These are phyloP conservation scores for Strigamia maritima DNA, from an alignment of 2,888 invertebrate species.

Conservation along the genomic window DNA sequence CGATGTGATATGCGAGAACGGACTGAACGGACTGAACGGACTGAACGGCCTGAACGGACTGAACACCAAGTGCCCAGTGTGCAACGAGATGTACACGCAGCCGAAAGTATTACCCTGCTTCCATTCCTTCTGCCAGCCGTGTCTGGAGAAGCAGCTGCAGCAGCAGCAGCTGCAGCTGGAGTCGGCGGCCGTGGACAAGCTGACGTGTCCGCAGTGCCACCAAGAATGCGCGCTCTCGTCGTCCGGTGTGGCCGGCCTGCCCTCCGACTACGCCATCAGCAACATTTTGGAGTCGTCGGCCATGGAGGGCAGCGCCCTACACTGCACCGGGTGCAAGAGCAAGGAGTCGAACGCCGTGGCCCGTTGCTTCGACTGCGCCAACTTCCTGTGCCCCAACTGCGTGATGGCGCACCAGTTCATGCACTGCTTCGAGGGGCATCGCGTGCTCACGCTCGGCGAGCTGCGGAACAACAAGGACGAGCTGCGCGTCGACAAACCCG, in stretches of 20 bases:
- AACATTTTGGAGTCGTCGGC: conserved; percentile 54
- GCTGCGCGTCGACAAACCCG: conserved; percentile 56
- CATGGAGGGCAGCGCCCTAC: conserved; percentile 48
- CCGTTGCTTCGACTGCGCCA: conserved; percentile 93
- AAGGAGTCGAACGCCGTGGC: conserved; percentile 92
- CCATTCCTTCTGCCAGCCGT: conserved; percentile 79
- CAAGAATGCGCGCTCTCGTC: conserved; percentile 55
- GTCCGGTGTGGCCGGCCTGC: conserved; percentile 64
- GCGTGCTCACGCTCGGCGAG: conserved; percentile 65
- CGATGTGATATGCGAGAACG: conserved; percentile 38
- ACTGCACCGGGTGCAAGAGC: conserved; percentile 93
- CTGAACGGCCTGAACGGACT: conserved; percentile 42
- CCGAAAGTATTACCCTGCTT: conserved; percentile 75
- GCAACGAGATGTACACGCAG: conserved; percentile 70
- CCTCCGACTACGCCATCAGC: conserved; percentile 63
- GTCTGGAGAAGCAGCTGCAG: conserved; percentile 69
- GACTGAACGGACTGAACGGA: no score
- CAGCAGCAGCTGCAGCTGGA: no score
- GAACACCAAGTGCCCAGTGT: conserved; percentile 62
- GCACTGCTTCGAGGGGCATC: conserved; percentile 97
- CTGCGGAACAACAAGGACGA: conserved; percentile 58
- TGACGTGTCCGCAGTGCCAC: conserved; percentile 69
- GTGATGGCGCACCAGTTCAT: conserved; percentile 98
- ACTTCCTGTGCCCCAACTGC: conserved; percentile 93
- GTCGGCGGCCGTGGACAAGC: conserved; percentile 66